Evolutionary conservation across 2,113 vertebrate species (phyloP), one percentile per base, ranked within the genome.

Genomic region (Barnardius zonarius): DNA sequence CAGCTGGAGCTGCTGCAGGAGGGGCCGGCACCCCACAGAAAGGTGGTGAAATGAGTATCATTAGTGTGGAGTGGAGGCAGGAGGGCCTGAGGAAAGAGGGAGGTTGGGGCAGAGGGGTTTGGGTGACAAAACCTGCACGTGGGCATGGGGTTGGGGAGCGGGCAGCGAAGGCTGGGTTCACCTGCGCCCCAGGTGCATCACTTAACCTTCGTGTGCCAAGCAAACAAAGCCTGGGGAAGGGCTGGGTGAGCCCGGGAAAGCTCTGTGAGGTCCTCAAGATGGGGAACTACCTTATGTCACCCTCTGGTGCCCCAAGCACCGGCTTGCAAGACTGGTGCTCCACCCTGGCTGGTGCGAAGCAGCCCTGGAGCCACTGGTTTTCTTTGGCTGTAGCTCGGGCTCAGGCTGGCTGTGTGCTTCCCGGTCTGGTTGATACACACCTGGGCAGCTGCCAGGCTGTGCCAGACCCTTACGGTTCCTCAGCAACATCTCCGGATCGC

Each of bases 291-390:
- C 30, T n/a, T 24, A 17, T 46, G 55, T 46, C 77, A 54, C 18
- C 16, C 35, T 67, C 59, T 3, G 1, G 48, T 33, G 13, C 48
- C 10, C 23, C 0, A 0, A 17, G 33, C 3, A 0, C 51, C 1
- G 5, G 31, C 19, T 44, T n/a, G 55, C 51, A 63, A 57, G 24
- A 31, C 70, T 52, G 35, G 9, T 31, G 46, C 90, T 91, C 43
- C 51, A 17, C 44, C 69, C 81, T 1, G 8, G 39, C 66, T 39
- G 62, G 5, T 20, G 62, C 54, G 55, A 75, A 93, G 41, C 82
- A 72, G 44, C 62, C 35, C 62, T 19, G 33, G 48, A 76, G 48
- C 27, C 2, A 1, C 43, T 0, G 0, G 75, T 83, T 93, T 93
- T 76, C 85, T 76, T 92, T 93, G 85, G 81, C 75, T 31, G 27